Base-by-base conservation (phyloP, 2,888 invertebrate genomes). In the Drosophila rubida region DNA sequence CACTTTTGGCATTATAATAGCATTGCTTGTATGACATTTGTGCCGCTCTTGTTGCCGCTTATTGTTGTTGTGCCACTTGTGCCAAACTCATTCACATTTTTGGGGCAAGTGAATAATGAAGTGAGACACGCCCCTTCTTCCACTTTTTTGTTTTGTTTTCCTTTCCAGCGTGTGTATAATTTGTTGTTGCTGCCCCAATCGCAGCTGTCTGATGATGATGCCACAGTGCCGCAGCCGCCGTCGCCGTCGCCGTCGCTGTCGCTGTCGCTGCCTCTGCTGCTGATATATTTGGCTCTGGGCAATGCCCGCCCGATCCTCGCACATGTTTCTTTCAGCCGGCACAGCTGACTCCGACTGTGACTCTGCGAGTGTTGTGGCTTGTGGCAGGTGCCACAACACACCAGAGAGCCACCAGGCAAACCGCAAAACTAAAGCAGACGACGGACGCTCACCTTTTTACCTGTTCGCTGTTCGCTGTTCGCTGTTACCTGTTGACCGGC, bases 351-450 rank as follows among this genome's bases (percentile, higher is more conserved):
- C 30, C 25, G 45, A 44, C 23, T 23, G 2, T n/a, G 44, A 48
- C 48, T 22, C 8, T 5, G 7, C 7, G 30, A 3, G 9, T 9
- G 11, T 37, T 37, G 35, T 30, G 51, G 61, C 64, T 69, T 75
- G 83, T 83, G 82, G 82, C 82, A 83, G 86, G 86, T 83, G 82
- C 86, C 82, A 86, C 73, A 69, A 57, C 48, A 51, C 23, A 23
- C 5, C 23, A 65, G 5, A 23, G 4, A 27, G 22, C 35, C 27
- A 3, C 3, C 1, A 25, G 6, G 25, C 25, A n/a, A 32, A 80
- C 83, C 78, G 68, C 79, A 84, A 73, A 48, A 27, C 32, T 42
- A 14, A 46, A 49, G 23, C 51, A 54, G 69, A 58, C 67, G 63
- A 35, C 32, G 32, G 11, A 7, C 32, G 35, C 44, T 69, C 53